phyloP scores from a whole-genome alignment of 2,797 vertebrate species.

The Semaprochilodus insignis region DNA sequence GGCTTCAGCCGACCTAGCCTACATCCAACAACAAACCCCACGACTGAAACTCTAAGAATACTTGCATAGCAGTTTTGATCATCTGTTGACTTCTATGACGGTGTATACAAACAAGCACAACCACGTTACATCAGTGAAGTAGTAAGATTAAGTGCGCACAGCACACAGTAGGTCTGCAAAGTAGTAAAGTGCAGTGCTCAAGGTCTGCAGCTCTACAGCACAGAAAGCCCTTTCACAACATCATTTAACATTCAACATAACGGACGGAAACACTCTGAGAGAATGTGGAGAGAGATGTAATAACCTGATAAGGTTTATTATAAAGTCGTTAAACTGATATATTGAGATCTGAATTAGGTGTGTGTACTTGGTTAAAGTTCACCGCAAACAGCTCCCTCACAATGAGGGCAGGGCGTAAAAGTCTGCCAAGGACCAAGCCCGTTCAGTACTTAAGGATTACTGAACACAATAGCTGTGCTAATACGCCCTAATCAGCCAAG shows the following conservation, averaged over 20 bases:
- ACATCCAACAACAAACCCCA: conserved; percentile 10
- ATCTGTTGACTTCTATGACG: background rate
- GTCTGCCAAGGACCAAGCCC: conserved; percentile 28
- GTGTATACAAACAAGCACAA: background rate
- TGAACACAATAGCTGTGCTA: conserved; percentile 50
- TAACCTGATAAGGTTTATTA: background rate
- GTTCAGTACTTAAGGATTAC: conserved; percentile 31
- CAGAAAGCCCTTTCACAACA: background rate
- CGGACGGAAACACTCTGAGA: conserved; percentile 14
- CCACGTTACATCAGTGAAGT: background rate
- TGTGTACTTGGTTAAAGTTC: conserved; percentile 1
- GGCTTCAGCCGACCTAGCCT: background rate
- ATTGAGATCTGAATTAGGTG: background rate
- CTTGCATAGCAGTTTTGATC: background rate
- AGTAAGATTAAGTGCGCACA: background rate
- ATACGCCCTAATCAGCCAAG: conserved; percentile 44
- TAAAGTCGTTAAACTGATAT: background rate
- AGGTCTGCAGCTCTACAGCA: background rate
- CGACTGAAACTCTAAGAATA: background rate
- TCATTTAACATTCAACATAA: conserved; percentile 2
- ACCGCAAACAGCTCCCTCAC: background rate
- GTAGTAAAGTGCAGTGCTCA: background rate
- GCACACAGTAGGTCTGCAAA: background rate
- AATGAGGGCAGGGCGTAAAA: conserved; percentile 50
- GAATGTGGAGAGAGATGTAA: background rate